These are phyloP conservation scores for Nicator chloris DNA, from an alignment of 2,113 vertebrate genomes.

Conservation along the genomic window DNA sequence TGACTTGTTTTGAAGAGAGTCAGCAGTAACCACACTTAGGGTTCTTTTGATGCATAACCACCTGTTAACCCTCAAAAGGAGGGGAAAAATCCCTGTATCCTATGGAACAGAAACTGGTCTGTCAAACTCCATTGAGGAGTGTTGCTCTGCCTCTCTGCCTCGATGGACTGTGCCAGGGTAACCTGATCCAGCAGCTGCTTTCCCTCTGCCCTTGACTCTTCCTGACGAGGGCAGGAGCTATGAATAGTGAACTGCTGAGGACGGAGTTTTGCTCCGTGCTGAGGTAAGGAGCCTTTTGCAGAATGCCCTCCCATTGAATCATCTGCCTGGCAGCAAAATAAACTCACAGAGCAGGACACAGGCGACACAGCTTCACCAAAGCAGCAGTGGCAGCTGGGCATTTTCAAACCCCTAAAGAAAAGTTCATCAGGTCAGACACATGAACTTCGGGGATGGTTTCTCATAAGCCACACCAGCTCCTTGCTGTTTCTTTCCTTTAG, in stretches of 20 bases:
- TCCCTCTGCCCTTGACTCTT: background rate
- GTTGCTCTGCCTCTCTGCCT: background rate
- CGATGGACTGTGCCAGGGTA: background rate
- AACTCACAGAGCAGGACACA: background rate
- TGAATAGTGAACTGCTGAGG: background rate
- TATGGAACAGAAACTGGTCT: background rate
- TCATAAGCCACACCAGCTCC: background rate
- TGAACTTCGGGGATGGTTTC: background rate
- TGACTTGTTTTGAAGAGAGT: background rate
- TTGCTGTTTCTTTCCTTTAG: background rate
- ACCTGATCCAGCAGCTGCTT: background rate
- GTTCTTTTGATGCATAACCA: background rate
- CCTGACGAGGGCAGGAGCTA: background rate
- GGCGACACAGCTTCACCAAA: background rate
- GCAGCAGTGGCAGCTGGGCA: background rate
- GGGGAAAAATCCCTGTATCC: background rate
- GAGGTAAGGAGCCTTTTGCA: background rate
- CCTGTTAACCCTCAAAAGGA: background rate
- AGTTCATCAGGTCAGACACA: background rate
- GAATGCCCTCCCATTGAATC: background rate
- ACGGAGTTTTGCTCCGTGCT: background rate
- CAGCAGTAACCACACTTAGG: background rate
- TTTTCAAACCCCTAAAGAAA: background rate
- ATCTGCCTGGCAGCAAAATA: background rate
- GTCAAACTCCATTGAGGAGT: background rate